These are phyloP conservation scores for Lasioglossum calceatum DNA, from an alignment of 2,888 invertebrate genomes.

Conservation along the genomic window DNA sequence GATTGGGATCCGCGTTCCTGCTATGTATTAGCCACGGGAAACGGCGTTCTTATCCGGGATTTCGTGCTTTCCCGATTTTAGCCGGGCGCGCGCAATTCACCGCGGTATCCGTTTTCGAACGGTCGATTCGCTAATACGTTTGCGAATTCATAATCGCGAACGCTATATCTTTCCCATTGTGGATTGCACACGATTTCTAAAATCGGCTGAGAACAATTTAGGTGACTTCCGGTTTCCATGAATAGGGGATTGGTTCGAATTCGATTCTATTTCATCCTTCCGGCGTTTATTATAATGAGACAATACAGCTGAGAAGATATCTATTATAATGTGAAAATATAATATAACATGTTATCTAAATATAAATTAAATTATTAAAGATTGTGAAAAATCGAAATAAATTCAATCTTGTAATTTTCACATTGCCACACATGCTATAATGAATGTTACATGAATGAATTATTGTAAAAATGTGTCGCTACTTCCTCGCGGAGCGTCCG, in stretches of 20 bases:
- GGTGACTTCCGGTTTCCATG: not conserved
- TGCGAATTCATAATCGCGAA: not conserved
- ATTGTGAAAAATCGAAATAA: no score
- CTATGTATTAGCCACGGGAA: not conserved
- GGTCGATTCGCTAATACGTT: not conserved
- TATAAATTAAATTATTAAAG: no score
- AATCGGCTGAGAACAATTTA: not conserved
- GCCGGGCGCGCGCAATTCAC: not conserved
- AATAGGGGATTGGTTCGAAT: not conserved
- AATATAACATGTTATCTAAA: no score
- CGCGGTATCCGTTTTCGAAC: not conserved
- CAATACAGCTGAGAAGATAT: no score
- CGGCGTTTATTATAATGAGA: no score
- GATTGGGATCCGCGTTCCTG: not conserved
- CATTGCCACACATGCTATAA: no score
- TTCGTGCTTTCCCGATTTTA: not conserved
- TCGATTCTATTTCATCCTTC: no score
- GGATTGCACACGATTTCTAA: not conserved
- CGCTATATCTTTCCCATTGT: not conserved
- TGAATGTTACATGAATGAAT: no score
- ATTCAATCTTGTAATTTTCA: no score
- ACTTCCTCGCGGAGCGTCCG: not conserved
- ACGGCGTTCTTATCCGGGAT: not conserved
- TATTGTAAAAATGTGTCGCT: not conserved
- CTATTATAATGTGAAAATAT: no score